Percentiles rank a stretch among this genome's conserved stretches.
Evolutionary conservation across 2,888 invertebrate species (phyloP).

Genomic region (Euspilapteryx auroguttella): DNA sequence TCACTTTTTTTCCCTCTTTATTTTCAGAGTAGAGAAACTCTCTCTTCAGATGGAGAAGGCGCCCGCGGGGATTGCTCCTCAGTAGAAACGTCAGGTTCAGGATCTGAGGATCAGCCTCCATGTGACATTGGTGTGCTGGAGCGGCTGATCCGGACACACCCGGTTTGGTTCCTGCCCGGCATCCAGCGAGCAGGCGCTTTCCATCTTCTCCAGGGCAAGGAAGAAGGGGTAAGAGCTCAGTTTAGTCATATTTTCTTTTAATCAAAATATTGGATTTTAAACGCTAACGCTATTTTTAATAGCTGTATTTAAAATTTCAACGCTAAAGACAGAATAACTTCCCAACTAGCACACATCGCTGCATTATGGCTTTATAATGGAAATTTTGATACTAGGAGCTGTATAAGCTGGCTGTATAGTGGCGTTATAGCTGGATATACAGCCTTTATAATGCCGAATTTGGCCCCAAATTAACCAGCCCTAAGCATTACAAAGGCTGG

Average conservation of each 20-base stretch:
- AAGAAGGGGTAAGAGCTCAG: constrained; percentile 89
- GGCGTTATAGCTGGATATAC: too few relatives aligned
- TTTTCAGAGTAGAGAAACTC: constrained; percentile 67
- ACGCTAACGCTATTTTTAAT: too few relatives aligned
- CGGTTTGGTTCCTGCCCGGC: constrained; percentile 94
- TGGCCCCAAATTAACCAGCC: too few relatives aligned
- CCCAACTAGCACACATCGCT: too few relatives aligned
- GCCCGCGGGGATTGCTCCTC: constrained; percentile 62
- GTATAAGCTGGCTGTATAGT: too few relatives aligned
- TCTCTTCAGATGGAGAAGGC: constrained; percentile 67
- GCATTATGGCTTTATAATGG: too few relatives aligned
- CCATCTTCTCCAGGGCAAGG: constrained; percentile 90
- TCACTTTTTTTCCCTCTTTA: too few relatives aligned
- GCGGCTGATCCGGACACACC: constrained; percentile 86
- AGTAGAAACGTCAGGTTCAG: constrained; percentile 55
- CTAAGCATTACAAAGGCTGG: too few relatives aligned
- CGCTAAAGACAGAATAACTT: too few relatives aligned
- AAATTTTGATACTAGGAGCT: too few relatives aligned
- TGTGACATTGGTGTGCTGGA: constrained; percentile 86
- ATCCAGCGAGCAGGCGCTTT: constrained; percentile 92
- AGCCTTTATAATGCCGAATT: too few relatives aligned
- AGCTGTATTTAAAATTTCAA: too few relatives aligned
- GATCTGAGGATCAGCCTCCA: constrained; percentile 70
- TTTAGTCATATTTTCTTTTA: constrained; percentile 11
- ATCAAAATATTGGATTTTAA: constrained; percentile 4